These are phyloP conservation scores for Ammodytes dubius DNA, from an alignment of 2,113 vertebrate species.

Conservation along the genomic window DNA sequence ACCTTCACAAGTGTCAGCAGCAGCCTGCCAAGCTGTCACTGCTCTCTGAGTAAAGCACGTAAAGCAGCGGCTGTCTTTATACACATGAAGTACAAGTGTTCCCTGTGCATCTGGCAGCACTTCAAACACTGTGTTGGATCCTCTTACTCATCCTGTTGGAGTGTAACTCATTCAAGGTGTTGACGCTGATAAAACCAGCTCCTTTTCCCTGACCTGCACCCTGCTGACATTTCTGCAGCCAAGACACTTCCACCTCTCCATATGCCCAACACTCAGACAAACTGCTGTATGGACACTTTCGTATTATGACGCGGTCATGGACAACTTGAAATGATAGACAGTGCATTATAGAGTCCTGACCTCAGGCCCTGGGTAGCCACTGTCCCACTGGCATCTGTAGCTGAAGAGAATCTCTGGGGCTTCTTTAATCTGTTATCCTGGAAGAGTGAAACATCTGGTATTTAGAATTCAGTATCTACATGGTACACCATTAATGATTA, in stretches of 20 bases:
- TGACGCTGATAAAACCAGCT: conserved; percentile 25
- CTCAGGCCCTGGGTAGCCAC: neutral
- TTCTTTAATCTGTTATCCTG: neutral
- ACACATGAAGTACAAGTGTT: neutral
- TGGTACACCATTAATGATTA: no score
- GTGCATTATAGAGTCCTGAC: neutral
- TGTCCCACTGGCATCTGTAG: neutral
- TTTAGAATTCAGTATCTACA: neutral
- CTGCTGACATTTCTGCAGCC: conserved; percentile 19
- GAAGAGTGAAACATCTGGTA: neutral
- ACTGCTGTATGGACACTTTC: neutral
- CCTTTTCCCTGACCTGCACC: conserved; percentile 15
- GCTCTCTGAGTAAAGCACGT: neutral
- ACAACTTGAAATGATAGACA: neutral
- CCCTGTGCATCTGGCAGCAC: neutral
- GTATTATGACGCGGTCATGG: neutral
- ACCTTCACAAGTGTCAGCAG: no score
- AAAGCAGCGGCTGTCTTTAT: neutral
- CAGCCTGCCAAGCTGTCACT: no score
- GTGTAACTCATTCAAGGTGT: conserved; percentile 22
- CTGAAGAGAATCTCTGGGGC: neutral
- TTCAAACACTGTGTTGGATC: conserved; percentile 13
- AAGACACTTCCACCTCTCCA: neutral
- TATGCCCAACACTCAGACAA: neutral
- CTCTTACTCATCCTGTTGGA: neutral